Percentiles rank a stretch among this genome's conserved stretches.
phyloP scores from a whole-genome alignment of 2,113 vertebrate species.

The Uria lomvia region DNA sequence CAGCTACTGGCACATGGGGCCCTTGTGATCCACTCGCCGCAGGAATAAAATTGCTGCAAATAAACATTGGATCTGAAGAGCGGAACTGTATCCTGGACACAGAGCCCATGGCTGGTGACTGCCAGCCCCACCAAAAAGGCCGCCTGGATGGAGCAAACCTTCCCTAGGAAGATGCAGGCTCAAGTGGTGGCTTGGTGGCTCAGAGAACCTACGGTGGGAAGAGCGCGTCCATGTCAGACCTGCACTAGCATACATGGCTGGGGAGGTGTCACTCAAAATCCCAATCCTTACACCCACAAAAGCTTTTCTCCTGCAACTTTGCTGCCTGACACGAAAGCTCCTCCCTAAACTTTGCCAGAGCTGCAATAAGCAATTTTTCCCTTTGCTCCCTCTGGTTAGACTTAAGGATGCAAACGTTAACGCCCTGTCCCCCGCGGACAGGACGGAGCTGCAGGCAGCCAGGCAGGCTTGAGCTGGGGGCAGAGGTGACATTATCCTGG shows the following conservation, averaged over 20 bases:
- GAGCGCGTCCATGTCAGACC: neutral
- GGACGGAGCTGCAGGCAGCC: neutral
- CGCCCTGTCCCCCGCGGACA: accelerated
- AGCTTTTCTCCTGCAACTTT: neutral
- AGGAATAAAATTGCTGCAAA: neutral
- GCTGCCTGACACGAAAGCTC: neutral
- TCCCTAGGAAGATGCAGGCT: neutral
- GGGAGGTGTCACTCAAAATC: neutral
- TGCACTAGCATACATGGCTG: neutral
- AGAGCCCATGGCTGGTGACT: neutral
- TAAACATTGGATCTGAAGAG: neutral
- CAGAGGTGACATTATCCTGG: slow-evolving; percentile 13
- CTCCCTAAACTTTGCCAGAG: neutral
- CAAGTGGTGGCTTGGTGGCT: neutral
- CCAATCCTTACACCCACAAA: neutral
- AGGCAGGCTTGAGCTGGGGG: neutral
- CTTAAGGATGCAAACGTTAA: neutral
- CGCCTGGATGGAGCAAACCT: neutral
- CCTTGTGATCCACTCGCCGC: neutral
- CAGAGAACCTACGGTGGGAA: neutral
- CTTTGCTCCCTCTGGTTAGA: neutral
- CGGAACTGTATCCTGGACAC: neutral
- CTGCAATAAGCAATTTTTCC: neutral
- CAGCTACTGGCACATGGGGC: neutral
- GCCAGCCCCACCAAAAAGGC: neutral